Percentiles rank a stretch among this genome's conserved stretches.
These are phyloP conservation scores for Lagopus muta DNA, from an alignment of 2,113 vertebrate genomes.

Conservation along the genomic window DNA sequence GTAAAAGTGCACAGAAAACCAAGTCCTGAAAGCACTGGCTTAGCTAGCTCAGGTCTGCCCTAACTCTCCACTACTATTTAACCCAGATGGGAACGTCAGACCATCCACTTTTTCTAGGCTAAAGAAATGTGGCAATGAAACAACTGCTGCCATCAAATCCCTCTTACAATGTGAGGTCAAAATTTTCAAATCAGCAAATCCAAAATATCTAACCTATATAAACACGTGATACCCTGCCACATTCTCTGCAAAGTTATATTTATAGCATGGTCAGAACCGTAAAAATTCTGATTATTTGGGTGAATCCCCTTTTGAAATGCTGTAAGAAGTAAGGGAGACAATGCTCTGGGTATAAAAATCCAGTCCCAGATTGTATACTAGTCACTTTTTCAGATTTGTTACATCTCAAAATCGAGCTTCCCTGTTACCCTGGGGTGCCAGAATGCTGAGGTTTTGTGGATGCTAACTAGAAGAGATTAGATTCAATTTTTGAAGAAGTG, in stretches of 20 bases:
- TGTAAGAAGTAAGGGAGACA: conserved; percentile 2
- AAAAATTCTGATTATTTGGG: conserved; percentile 14
- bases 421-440: background rate
- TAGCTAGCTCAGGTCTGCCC: background rate
- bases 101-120: background rate
- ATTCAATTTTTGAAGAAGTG: background rate
- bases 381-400: background rate
- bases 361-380: conserved; percentile 25
- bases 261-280: background rate
- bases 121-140: background rate
- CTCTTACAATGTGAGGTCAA: background rate
- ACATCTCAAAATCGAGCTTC: background rate
- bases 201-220: background rate
- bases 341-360: background rate
- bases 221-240: no score
- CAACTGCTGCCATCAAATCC: background rate
- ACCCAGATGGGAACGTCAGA: background rate
- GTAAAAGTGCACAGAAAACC: background rate
- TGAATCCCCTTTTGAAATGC: conserved; percentile 8
- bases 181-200: background rate
- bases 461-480: background rate
- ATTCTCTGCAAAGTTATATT: background rate
- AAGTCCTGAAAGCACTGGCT: background rate
- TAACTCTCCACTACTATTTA: background rate
- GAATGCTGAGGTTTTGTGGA: background rate